Conservation (phyloP, 2,797 vertebrate genomes). For the Adelosebastes latens region DNA sequence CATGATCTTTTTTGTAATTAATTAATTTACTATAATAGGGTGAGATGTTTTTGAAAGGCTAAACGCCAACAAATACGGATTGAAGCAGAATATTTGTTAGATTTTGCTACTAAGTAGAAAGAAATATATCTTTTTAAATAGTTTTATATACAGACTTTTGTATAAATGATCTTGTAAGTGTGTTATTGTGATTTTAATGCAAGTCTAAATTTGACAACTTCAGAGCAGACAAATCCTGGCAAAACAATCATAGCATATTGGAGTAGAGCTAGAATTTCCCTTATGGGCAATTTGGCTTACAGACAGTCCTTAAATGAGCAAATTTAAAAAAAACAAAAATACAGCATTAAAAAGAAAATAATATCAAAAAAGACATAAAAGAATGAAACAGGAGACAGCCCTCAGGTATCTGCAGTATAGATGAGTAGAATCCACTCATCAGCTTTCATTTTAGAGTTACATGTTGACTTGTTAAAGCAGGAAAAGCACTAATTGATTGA, state of each 20-base stretch:
- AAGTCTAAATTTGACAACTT: no score
- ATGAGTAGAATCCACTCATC: neutral
- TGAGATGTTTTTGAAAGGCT: no score
- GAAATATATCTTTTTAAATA: no score
- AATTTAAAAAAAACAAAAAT: neutral
- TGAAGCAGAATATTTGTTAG: no score
- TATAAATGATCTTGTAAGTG: no score
- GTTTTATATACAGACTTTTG: no score
- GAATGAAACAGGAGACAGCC: neutral
- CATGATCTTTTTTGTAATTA: no score
- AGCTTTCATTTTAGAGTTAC: neutral
- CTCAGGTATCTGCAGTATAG: neutral
- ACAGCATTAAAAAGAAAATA: neutral
- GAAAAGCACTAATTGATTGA: neutral
- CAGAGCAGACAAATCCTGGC: no score
- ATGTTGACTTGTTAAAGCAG: neutral
- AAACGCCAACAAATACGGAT: no score
- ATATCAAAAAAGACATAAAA: neutral
- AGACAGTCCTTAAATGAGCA: neutral
- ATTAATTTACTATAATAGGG: accelerated
- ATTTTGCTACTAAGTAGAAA: no score
- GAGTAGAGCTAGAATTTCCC: neutral
- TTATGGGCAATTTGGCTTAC: neutral
- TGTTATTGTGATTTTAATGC: no score
- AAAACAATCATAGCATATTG: neutral